Evolutionary conservation across 1,140 invertebrate genomes (phyloP).

Genomic region (Neotoxoptera formosana): DNA sequence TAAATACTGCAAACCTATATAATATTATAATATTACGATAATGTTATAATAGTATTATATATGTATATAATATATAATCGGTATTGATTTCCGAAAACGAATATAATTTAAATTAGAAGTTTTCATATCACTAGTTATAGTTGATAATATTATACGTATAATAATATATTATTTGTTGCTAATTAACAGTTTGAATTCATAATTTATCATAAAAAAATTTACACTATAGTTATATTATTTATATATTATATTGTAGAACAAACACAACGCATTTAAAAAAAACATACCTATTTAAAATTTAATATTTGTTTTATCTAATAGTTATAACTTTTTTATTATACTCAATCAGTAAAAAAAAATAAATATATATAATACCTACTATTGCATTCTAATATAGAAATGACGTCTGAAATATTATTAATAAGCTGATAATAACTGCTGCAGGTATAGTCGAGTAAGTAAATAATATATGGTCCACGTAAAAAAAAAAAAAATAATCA

Average conservation of each 20-base stretch:
- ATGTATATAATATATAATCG: not conserved
- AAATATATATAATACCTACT: not conserved
- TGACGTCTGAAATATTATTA: slow-evolving; percentile 5
- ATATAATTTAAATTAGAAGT: slow-evolving; percentile 6
- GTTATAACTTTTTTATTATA: slow-evolving; percentile 31
- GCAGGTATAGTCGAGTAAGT: not conserved
- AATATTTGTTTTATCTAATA: slow-evolving; percentile 29
- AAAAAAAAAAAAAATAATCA: not conserved
- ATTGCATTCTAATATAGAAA: not conserved
- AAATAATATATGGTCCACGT: not conserved
- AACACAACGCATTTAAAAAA: slow-evolving; percentile 13
- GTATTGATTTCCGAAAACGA: not conserved
- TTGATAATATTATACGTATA: not conserved
- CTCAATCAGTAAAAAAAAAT: slow-evolving; percentile 26
- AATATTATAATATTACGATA: not conserved
- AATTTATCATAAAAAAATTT: not conserved
- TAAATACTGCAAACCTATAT: not conserved
- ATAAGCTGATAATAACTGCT: not conserved
- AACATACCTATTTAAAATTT: slow-evolving; percentile 23
- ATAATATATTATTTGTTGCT: not conserved
- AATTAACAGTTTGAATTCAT: slow-evolving; percentile 18
- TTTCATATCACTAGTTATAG: not conserved
- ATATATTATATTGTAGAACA: not conserved
- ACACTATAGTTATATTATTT: not conserved
- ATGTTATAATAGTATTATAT: not conserved